Conservation (phyloP, 1,140 invertebrate species). For the Drosophila baimaii region DNA sequence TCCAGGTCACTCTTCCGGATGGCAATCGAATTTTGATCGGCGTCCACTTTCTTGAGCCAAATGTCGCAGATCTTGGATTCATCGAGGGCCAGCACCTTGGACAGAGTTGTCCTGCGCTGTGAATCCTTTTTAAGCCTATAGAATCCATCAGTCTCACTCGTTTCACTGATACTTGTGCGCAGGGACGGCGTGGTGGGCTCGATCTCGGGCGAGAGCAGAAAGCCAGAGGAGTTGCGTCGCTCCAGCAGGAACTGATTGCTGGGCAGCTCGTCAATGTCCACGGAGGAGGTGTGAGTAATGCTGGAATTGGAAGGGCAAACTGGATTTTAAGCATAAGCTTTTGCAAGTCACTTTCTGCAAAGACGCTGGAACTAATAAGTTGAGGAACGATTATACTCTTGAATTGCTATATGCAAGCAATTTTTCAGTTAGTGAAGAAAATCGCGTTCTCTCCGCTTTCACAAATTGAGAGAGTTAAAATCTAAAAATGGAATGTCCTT, state of each 20-base stretch:
- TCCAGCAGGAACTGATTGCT: constrained; percentile 86
- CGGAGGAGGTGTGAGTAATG: constrained; percentile 87
- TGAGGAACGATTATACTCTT: too few species aligned
- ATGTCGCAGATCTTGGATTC: constrained; percentile 93
- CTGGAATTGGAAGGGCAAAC: constrained; percentile 30
- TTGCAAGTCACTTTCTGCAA: not conserved
- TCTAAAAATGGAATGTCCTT: too few species aligned
- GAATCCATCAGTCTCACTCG: constrained; percentile 94
- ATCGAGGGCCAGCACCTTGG: constrained; percentile 95
- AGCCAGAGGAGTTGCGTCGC: constrained; percentile 91
- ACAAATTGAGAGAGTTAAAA: too few species aligned
- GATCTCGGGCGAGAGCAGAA: constrained; percentile 91
- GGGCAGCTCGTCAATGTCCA: constrained; percentile 88
- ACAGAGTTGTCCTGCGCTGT: constrained; percentile 95
- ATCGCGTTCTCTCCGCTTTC: too few species aligned
- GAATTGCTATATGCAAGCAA: too few species aligned
- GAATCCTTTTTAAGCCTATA: constrained; percentile 98
- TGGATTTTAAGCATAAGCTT: not conserved
- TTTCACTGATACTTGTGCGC: constrained; percentile 83
- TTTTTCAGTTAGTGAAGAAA: too few species aligned
- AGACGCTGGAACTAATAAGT: too few species aligned
- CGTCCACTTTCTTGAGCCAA: constrained; percentile 91
- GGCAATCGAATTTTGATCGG: constrained; percentile 84
- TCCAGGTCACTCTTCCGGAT: constrained; percentile 89
- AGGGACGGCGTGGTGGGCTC: constrained; percentile 73